These are phyloP conservation scores for Drosophila carrolli DNA, from an alignment of 1,140 invertebrate species.

Conservation along the genomic window DNA sequence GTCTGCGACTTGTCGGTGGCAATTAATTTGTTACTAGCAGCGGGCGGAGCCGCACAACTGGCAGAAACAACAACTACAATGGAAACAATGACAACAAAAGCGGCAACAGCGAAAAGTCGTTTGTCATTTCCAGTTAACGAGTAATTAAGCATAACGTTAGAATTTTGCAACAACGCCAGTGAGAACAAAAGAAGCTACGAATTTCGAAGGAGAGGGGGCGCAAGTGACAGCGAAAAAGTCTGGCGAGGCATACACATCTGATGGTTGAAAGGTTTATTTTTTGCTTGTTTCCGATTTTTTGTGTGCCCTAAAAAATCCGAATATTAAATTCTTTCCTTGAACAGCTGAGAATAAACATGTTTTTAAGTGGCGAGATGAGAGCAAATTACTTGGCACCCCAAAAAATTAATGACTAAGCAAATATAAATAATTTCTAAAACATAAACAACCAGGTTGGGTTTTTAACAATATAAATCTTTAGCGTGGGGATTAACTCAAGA, in stretches of 20 bases:
- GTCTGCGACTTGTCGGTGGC: slow-evolving; percentile 51
- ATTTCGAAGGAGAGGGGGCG: slow-evolving; percentile 17
- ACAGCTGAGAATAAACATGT: slow-evolving; percentile 2
- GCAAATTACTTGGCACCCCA: slow-evolving; percentile 4
- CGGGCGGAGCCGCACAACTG: slow-evolving; percentile 33
- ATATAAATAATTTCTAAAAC: slow-evolving; percentile 9
- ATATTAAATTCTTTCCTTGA: slow-evolving; percentile 22
- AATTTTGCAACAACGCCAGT: slow-evolving; percentile 61
- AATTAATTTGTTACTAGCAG: slow-evolving; percentile 69
- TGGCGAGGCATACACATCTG: slow-evolving; percentile 18
- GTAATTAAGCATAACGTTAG: slow-evolving; percentile 76
- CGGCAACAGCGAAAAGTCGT: slow-evolving; percentile 61
- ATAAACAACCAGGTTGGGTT: neutral
- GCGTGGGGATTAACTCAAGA: neutral
- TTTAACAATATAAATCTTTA: neutral
- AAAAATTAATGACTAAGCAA: slow-evolving; percentile 34
- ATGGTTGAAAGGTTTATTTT: slow-evolving; percentile 11
- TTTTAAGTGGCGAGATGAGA: neutral
- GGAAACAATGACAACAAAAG: slow-evolving; percentile 27
- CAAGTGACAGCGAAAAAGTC: slow-evolving; percentile 31
- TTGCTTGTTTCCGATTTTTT: slow-evolving; percentile 13
- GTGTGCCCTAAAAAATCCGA: slow-evolving; percentile 12
- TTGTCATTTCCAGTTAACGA: slow-evolving; percentile 80
- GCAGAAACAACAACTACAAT: slow-evolving; percentile 31
- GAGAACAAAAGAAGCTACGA: slow-evolving; percentile 47